Evolutionary conservation across 2,113 vertebrate species (phyloP), one percentile per base, ranked within the genome.

Genomic region (Cyanoliseus patagonus): DNA sequence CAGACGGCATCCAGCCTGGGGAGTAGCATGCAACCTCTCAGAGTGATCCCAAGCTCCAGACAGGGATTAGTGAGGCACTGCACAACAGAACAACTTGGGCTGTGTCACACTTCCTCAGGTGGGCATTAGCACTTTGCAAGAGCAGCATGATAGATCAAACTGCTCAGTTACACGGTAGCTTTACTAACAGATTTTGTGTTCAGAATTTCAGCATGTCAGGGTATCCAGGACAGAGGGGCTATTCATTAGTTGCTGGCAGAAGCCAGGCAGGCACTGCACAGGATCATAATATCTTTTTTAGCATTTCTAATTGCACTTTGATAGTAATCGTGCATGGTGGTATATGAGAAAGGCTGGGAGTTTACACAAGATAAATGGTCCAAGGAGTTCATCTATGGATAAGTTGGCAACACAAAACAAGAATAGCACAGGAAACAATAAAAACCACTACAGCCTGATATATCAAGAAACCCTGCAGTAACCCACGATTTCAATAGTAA

Each of bases 61-160:
- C 1, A 0, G 41, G 31, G 28, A 28, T 3, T 5, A 46, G 16
- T 0, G 6, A 16, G 33, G 35, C 30, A 28, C 55, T 28, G 51
- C 49, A 3, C 7, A 24, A 17, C 1, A 6, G 27, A 67, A 28
- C 49, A 88, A 17, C 15, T 35, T 3, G 0, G 46, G 59, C 52
- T 44, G 13, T 1, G 31, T 8, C 64, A 18, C 1, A 1, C 28
- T 23, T 35, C 55, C 68, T 47, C 2, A 0, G 10, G 12, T 39
- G 12, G 42, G 5, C 4, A 2, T 7, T 35, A 39, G 9, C 31
- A 22, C n/a, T 8, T 47, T 9, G 39, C 5, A 42, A n/a, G 7
- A 35, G 41, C 30, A 59, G 31, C 28, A 3, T 0, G 3, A 14
- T 4, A 7, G 2, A 15, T 13, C 37, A 11, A 39, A 72, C 19